phyloP scores from a whole-genome alignment of 2,797 vertebrate species.

The Malurus leucopterus region DNA sequence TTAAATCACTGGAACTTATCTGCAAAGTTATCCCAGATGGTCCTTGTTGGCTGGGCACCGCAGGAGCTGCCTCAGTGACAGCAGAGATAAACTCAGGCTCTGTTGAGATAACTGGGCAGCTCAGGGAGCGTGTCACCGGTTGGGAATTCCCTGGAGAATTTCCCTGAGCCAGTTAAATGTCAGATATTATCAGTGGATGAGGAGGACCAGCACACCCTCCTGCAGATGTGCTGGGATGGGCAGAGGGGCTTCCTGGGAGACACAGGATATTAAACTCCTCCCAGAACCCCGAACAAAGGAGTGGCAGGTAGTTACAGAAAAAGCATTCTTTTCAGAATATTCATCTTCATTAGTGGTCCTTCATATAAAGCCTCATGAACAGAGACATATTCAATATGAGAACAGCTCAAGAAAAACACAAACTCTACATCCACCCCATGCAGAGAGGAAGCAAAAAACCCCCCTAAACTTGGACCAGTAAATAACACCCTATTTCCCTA shows the following conservation, averaged over 20 bases:
- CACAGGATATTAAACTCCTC: not conserved
- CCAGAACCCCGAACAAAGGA: not conserved
- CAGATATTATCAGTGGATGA: not conserved
- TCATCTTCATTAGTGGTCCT: not conserved
- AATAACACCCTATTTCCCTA: not conserved
- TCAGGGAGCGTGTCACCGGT: not conserved
- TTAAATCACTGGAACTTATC: not conserved
- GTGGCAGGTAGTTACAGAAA: not conserved
- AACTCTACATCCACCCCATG: not conserved
- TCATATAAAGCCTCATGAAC: not conserved
- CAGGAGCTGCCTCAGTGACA: not conserved
- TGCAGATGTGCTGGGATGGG: not conserved
- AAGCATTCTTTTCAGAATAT: not conserved
- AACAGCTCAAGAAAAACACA: not conserved
- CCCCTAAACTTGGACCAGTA: not conserved
- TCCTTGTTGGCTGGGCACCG: not conserved
- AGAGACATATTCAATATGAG: not conserved
- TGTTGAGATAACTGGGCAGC: not conserved
- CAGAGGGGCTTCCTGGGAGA: not conserved
- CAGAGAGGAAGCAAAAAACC: not conserved
- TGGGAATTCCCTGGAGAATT: not conserved
- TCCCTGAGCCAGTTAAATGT: not conserved
- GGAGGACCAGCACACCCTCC: not conserved
- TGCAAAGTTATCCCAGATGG: slow-evolving; percentile 2
- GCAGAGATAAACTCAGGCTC: not conserved